Conservation (phyloP, 2,888 invertebrate species). For the Lampropteryx suffumata region DNA sequence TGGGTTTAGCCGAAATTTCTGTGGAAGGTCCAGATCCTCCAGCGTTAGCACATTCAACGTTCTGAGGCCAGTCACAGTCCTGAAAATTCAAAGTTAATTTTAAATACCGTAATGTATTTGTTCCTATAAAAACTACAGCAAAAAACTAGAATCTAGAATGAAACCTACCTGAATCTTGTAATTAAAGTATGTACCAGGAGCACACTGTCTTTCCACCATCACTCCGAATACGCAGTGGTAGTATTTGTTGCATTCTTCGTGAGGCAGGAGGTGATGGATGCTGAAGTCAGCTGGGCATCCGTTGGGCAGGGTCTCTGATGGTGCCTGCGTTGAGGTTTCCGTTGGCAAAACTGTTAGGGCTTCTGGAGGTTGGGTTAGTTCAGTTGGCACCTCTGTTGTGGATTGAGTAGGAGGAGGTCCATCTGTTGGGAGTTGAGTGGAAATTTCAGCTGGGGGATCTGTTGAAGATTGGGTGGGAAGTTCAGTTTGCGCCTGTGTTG, state of each 20-base stretch:
- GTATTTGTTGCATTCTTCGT: conserved; percentile 47
- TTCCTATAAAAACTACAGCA: too few relatives aligned
- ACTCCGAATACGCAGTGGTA: conserved; percentile 48
- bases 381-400: not conserved
- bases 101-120: too few relatives aligned
- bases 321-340: not conserved
- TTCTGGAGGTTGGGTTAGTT: not conserved
- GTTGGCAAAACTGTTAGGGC: too few relatives aligned
- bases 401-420: too few relatives aligned
- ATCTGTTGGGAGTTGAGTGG: too few relatives aligned
- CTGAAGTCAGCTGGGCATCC: conserved; percentile 34
- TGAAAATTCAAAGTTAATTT: not conserved
- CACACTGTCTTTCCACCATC: conserved; percentile 37
- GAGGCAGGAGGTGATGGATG: conserved; percentile 43
- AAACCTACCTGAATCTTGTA: conserved; percentile 34
- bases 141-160: too few relatives aligned
- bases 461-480: too few relatives aligned
- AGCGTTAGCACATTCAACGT: conserved; percentile 1
- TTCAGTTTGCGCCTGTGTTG: too few relatives aligned
- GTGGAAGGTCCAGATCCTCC: too few relatives aligned
- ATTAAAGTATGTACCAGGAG: conserved; percentile 39
- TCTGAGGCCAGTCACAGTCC: not conserved
- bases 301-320: conserved; percentile 7
- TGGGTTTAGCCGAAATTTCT: not conserved
- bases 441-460: too few relatives aligned